These are phyloP conservation scores for Pristis pectinata DNA, from an alignment of 2,797 vertebrate genomes.

Conservation along the genomic window DNA sequence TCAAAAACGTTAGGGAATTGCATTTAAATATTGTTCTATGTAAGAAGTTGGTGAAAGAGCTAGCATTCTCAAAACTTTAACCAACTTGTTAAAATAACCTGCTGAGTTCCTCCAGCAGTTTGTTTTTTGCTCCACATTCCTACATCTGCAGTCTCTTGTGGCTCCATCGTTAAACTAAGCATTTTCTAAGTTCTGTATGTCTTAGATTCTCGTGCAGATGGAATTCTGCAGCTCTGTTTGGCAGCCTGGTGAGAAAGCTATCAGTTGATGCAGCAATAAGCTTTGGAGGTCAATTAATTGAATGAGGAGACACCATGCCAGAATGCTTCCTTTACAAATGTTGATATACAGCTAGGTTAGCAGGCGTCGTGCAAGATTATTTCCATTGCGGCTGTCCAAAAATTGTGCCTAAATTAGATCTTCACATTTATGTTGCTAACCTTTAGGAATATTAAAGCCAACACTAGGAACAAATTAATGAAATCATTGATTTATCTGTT, in stretches of 20 bases:
- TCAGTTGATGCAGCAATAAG: not conserved
- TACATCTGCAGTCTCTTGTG: too few relatives aligned
- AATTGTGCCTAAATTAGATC: not conserved
- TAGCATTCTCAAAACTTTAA: not conserved
- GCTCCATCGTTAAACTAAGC: too few relatives aligned
- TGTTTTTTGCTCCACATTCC: too few relatives aligned
- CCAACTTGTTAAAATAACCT: not conserved
- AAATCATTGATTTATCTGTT: not conserved
- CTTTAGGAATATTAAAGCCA: not conserved
- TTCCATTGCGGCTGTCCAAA: not conserved
- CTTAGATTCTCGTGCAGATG: not conserved
- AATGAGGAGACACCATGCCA: not conserved
- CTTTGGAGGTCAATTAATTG: not conserved
- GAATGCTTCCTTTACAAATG: not conserved
- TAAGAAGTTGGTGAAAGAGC: not conserved
- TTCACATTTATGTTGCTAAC: not conserved
- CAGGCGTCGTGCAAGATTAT: not conserved
- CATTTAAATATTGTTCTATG: not conserved
- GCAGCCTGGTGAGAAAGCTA: not conserved
- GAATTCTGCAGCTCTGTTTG: not conserved
- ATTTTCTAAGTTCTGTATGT: constrained; percentile 1
- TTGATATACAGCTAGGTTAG: not conserved
- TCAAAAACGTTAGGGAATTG: not conserved
- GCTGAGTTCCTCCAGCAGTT: too few relatives aligned
- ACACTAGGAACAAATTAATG: not conserved